Conservation (phyloP, 2,113 vertebrate species). For the Pithys albifrons region DNA sequence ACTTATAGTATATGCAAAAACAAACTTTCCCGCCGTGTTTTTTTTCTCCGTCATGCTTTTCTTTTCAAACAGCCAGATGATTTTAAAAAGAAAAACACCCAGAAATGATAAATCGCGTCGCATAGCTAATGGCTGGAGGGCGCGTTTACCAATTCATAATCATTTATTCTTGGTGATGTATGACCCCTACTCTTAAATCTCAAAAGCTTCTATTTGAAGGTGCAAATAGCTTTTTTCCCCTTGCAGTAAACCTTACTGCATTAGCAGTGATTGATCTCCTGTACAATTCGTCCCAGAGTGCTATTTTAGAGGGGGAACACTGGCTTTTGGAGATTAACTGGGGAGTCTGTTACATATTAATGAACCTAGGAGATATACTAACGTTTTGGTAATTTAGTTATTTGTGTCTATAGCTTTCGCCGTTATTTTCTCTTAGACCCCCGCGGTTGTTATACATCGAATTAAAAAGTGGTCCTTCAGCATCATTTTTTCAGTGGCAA, state of each 20-base stretch:
- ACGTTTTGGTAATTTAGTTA: slow-evolving; percentile 89
- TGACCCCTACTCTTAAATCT: slow-evolving; percentile 85
- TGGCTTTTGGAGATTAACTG: slow-evolving; percentile 88
- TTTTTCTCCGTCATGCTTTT: slow-evolving; percentile 62
- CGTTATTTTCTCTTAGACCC: slow-evolving; percentile 84
- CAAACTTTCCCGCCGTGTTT: slow-evolving; percentile 75
- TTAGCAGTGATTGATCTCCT: slow-evolving; percentile 88
- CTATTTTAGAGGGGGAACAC: slow-evolving; percentile 85
- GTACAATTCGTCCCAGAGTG: slow-evolving; percentile 89
- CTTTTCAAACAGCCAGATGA: slow-evolving; percentile 73
- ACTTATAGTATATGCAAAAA: slow-evolving; percentile 75
- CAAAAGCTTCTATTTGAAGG: slow-evolving; percentile 88
- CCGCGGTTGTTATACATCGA: slow-evolving; percentile 83
- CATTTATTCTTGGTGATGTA: slow-evolving; percentile 90
- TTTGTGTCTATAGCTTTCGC: slow-evolving; percentile 83
- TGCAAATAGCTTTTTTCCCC: slow-evolving; percentile 80
- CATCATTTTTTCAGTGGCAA: slow-evolving; percentile 79
- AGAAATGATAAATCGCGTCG: slow-evolving; percentile 85
- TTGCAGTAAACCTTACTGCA: slow-evolving; percentile 84
- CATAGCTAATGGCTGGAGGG: slow-evolving; percentile 87
- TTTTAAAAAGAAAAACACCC: slow-evolving; percentile 78
- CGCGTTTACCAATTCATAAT: slow-evolving; percentile 87
- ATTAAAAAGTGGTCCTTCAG: slow-evolving; percentile 84
- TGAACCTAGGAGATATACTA: slow-evolving; percentile 83
- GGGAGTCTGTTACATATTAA: slow-evolving; percentile 87